Base-by-base conservation (phyloP, 64 coral and sea anemone genomes). In the Stichodactyla helianthus region DNA sequence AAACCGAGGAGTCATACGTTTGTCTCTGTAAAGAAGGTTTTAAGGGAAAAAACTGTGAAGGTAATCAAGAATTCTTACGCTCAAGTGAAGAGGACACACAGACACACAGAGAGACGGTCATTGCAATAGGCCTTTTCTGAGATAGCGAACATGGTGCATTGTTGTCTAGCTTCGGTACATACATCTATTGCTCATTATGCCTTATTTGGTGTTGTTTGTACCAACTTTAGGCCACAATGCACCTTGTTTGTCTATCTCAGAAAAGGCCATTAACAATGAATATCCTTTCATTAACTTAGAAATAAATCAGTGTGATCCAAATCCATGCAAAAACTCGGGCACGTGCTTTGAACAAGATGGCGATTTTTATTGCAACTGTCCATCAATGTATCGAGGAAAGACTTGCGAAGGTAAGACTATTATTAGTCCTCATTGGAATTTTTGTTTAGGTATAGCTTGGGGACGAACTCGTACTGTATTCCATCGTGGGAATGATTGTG, bases 311-410 rank as follows among this genome's bases (percentile, higher is more conserved):
- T 98, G 95, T 54, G 88, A 78, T 8, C 95, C 95, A 50, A 94
- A 98, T 71, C 95, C 95, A 13, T 98, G 95, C 77, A 94, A 92
- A 57, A 98, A 92, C 81, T 55, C 77, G n/a, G 95, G 92, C 5
- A 89, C 88, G 4, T 98, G 95, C 56, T 86, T 89, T 23, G 95
- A 98, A 54, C 18, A 82, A 19, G 74, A 78, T 6, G 82, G 85
- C 14, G 85, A 89, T 55, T 92, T 85, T 86, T 68, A 90, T 20
- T 98, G 95, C 55, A 98, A 94, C 74, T 98, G 95, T 78, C 95
- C 89, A 35, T 81, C 52, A 62, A 92, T 93, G 4, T 92, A 89
- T 59, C 91, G 93, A 53, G 95, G 95, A 14, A 98, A 92, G 67
- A 94, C 82, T 0, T 98, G 95, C 19, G 92, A 94, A 92, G 93